Evolutionary conservation across 2,888 invertebrate species (phyloP).

Genomic region (Polydrusus pterygomalis): DNA sequence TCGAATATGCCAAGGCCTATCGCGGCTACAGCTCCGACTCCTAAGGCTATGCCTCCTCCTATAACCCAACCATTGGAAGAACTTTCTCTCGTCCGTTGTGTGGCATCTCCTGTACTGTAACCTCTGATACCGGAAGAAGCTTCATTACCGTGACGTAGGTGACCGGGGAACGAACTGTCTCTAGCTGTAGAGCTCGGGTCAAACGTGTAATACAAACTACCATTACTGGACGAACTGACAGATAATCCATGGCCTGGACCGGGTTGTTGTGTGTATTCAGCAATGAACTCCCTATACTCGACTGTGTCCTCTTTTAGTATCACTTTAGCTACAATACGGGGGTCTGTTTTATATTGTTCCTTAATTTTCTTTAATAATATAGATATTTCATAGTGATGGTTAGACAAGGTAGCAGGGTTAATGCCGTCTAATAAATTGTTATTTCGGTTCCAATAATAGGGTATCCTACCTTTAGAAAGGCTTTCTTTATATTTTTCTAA

Average conservation of each 20-base stretch:
- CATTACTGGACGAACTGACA: too few species aligned
- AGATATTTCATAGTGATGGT: conserved; percentile 31
- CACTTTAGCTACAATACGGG: conserved; percentile 27
- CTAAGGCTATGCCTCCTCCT: neutral
- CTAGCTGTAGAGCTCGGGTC: neutral
- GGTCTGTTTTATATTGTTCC: neutral
- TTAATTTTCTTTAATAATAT: conserved; percentile 20
- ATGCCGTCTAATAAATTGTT: conserved; percentile 71
- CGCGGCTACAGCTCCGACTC: neutral
- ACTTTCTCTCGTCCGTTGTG: neutral
- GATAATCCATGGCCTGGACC: neutral
- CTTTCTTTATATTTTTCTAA: conserved; percentile 69
- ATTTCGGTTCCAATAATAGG: conserved; percentile 73
- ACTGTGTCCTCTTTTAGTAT: conserved; percentile 29
- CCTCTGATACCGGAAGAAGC: neutral
- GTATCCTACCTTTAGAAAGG: conserved; percentile 66
- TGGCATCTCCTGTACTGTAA: neutral
- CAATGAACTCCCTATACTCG: conserved; percentile 28
- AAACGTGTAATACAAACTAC: neutral
- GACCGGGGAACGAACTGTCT: too few species aligned
- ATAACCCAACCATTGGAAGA: conserved; percentile 15
- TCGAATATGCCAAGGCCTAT: neutral
- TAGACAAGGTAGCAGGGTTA: conserved; percentile 42
- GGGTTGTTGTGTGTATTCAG: neutral
- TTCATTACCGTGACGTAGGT: neutral